Conservation (phyloP, 2,797 vertebrate genomes). For the Coilia nasus region DNA sequence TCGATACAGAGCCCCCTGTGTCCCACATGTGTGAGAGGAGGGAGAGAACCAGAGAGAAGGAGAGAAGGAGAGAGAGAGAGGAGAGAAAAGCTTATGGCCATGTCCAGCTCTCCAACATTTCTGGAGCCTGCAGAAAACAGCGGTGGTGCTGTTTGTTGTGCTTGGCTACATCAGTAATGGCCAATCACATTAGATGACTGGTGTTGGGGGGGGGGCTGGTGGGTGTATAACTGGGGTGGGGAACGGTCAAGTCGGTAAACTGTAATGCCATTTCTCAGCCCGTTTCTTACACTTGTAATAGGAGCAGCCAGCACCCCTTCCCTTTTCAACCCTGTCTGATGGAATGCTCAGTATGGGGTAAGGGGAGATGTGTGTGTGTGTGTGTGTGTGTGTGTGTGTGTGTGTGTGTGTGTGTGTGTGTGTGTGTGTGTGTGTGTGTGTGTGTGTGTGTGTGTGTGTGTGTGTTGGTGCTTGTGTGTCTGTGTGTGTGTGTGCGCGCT, state of each 20-base stretch:
- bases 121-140: background rate
- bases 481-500: background rate
- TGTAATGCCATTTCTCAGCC: background rate
- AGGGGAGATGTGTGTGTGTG: background rate
- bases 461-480: background rate
- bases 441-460: background rate
- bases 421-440: background rate
- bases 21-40: slow-evolving; percentile 34
- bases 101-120: background rate
- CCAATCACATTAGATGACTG: background rate
- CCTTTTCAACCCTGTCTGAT: background rate
- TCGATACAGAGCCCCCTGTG: slow-evolving; percentile 27
- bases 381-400: background rate
- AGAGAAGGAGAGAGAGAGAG: slow-evolving; percentile 16
- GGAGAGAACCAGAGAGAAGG: slow-evolving; percentile 37
- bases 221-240: background rate
- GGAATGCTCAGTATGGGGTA: background rate
- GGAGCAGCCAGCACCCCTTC: background rate
- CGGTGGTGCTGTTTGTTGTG: background rate
- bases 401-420: background rate
- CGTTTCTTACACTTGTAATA: background rate
- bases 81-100: background rate
- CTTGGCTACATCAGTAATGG: background rate
- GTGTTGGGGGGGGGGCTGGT: background rate
- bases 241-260: background rate